Evolutionary conservation across 2,888 invertebrate species (phyloP), one percentile per base, ranked within the genome.

Genomic region (Drosophila peninsularis): DNA sequence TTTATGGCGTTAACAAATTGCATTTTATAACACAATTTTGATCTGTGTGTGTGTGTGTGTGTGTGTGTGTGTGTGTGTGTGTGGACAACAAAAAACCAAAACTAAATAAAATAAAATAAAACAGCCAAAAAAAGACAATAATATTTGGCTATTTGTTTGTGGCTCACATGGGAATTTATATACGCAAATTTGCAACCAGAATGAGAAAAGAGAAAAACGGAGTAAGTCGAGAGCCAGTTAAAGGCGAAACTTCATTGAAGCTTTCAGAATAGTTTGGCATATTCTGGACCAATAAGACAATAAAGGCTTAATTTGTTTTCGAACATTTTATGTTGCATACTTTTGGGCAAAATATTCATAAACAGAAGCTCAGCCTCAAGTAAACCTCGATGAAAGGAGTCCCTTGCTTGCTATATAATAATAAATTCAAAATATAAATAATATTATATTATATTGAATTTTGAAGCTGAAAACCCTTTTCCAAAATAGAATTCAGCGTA

Each of bases 1-100:
- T 82, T 88, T 88, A 79, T 86, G 79, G 84, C 77, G 85, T 79
- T 80, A 88, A 88, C 85, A 85, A 85, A 85, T 85, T 80, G 87
- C 77, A 71, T 86, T 85, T 88, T 88, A 86, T 83, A 86, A 75
- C 85, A 87, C 87, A 86, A 78, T 83, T 83, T 80, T 75, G 64
- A 69, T 74, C 56, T 62, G 27, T 10, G 3, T 27, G 62, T 60
- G 60, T 39, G 10, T 39, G 9, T 17, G 14, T 42, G 21, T 14
- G 21, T 44, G 44, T 17, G 32, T 7, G 30, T 30, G 7, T n/a
- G 6, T 30, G 9, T 2, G 30, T 30, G 30, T 30, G 41, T 41
- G 63, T 61, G 66, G 66, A 65, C 52, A 55, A 53, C 67, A 62
- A 34, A 34, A 45, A 53, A 24, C 50, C 3, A 7, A 45, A 11